These are phyloP conservation scores for Poeciliopsis occidentalis DNA, from an alignment of 2,113 vertebrate genomes.

Conservation along the genomic window DNA sequence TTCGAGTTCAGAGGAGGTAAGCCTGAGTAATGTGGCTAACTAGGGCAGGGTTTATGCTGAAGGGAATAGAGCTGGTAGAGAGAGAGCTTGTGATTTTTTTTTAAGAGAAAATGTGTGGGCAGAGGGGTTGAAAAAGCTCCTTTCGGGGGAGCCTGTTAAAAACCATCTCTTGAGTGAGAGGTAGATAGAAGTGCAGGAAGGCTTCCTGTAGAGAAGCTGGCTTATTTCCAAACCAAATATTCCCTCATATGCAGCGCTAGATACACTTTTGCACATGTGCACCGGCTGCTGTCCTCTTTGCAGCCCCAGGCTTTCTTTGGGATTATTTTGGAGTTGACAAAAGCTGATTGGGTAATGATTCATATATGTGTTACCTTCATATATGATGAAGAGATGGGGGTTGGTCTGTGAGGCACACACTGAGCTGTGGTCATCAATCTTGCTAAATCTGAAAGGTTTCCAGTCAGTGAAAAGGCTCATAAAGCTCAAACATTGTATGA, in stretches of 20 bases:
- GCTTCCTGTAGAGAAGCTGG: constrained; percentile 45
- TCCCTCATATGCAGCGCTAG: constrained; percentile 37
- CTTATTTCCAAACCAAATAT: constrained; percentile 58
- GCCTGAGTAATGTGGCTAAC: constrained; percentile 7
- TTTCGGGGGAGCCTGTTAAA: constrained; percentile 31
- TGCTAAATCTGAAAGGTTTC: not conserved
- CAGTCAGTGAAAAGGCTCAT: not conserved
- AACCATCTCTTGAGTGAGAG: constrained; percentile 34
- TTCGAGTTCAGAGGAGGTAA: constrained; percentile 9
- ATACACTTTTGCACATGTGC: constrained; percentile 37
- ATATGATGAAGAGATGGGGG: constrained; percentile 5
- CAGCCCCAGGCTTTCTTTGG: constrained; percentile 7
- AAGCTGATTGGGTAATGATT: constrained; percentile 14
- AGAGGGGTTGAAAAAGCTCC: not conserved
- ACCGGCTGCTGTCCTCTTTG: constrained; percentile 35
- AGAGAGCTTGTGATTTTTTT: constrained; percentile 4
- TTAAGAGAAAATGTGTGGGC: constrained; percentile 21
- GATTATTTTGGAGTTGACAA: constrained; percentile 30
- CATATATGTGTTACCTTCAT: not conserved
- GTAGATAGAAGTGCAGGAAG: constrained; percentile 37
- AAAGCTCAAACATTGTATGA: not conserved
- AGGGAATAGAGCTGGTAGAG: constrained; percentile 4
- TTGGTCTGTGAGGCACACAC: not conserved
- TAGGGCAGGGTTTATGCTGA: constrained; percentile 1
- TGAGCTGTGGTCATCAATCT: not conserved